Evolutionary conservation across 2,888 invertebrate genomes (phyloP).

Genomic region (Apodemia mormo): DNA sequence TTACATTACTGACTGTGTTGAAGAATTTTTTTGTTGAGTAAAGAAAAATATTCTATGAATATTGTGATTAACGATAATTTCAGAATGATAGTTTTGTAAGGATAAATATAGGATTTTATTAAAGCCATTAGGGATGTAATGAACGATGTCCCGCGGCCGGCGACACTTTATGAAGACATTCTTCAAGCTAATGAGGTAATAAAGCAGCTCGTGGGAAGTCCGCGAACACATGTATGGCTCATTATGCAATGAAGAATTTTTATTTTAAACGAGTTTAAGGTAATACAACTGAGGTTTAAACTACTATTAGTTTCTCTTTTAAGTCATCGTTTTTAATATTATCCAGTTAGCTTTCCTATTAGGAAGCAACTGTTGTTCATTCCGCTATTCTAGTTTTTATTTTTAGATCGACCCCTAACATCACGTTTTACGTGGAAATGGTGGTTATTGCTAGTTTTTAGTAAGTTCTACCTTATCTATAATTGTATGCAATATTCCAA

Average conservation of each 20-base stretch:
- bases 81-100: conserved; percentile 34
- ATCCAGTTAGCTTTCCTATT: no score
- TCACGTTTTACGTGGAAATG: no score
- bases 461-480: no score
- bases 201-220: conserved; percentile 63
- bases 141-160: conserved; percentile 70
- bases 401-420: no score
- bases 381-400: no score
- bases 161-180: conserved; percentile 75
- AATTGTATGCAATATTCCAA: no score
- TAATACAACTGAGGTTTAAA: background rate
- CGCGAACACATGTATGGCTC: conserved; percentile 34
- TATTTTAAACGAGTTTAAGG: conserved; percentile 32
- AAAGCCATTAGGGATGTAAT: conserved; percentile 67
- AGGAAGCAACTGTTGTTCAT: no score
- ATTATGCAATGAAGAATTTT: conserved; percentile 34
- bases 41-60: conserved; percentile 44
- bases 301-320: background rate
- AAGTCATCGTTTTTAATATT: background rate
- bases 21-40: background rate
- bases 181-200: conserved; percentile 73
- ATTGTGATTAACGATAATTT: background rate
- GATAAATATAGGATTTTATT: conserved; percentile 62
- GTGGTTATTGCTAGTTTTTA: no score
- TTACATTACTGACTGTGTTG: conserved; percentile 41